Evolutionary conservation across 1,140 invertebrate species (phyloP), one percentile per base, ranked within the genome.

Genomic region (Thaumatotibia leucotreta): DNA sequence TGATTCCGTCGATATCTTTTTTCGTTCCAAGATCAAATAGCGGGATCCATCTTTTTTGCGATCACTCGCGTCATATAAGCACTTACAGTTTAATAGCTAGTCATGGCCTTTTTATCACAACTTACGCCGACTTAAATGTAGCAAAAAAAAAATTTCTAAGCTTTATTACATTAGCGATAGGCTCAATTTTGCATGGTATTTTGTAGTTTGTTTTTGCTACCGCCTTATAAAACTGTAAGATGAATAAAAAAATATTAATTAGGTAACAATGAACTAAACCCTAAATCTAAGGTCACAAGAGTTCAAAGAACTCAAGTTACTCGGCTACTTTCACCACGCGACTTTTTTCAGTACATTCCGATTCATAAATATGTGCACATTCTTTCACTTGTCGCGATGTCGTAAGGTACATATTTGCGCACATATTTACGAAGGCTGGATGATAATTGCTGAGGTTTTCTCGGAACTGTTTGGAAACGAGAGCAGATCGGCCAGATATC

Each of bases 311-410:
- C 66, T 72, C 54, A 29, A 66, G 49, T 66, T 62, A 68, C 68
- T 70, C 68, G 62, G 74, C 71, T 67, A 81, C 82, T 80, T 84
- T 84, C 80, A 74, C 76, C 70, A 72, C 24, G 52, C 52, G 23
- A 31, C n/a, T n/a, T 27, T 58, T 58, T 52, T 58, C 24, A 27
- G 52, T 58, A 29, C 52, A 58, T 2, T 8, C 23, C 24, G 5
- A 3, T 45, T 45, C 39, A 45, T 17, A 45, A 45, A 45, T 45
- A 45, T 45, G 11, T n/a, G 17, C 17, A 20, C 3, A 20, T 17
- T 45, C 17, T 45, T 20, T 17, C n/a, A 11, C 39, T 45, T 45
- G 17, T 17, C 17, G n/a, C 39, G 14, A 17, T 6, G 39, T n/a
- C 6, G 14, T 45, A 45, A 45, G 14, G 39, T 45, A 17, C 14